Evolutionary conservation across 2,888 invertebrate genomes (phyloP).

Genomic region (Dolichopus griseipennis): DNA sequence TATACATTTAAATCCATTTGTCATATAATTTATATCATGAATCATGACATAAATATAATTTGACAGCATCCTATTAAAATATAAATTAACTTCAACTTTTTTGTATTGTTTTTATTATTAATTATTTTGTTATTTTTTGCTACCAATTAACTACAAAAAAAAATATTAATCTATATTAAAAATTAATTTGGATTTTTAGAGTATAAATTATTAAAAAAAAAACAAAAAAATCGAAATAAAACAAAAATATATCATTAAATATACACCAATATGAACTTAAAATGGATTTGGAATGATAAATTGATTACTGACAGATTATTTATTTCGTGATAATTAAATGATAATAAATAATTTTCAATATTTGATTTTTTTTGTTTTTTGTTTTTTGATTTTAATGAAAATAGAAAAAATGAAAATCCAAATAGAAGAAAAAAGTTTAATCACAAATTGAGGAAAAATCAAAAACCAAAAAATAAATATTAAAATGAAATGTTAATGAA

Average conservation of each 20-base stretch:
- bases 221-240: no score
- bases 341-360: background rate
- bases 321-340: slow-evolving; percentile 1
- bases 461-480: background rate
- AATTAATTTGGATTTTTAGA: background rate
- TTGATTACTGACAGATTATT: slow-evolving; percentile 4
- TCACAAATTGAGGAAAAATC: background rate
- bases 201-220: background rate
- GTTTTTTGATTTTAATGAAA: background rate
- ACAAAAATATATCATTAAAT: background rate
- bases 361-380: no score
- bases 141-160: no score
- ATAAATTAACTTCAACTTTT: no score
- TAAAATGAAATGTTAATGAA: background rate
- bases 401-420: background rate
- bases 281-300: background rate
- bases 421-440: background rate
- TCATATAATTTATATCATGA: no score
- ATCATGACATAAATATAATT: no score
- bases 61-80: no score
- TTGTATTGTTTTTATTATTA: no score
- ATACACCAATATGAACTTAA: background rate
- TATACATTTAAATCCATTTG: no score
- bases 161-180: no score
- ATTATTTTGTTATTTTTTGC: no score